A percentile compares a stretch with the other conserved stretches of the same genome.
These are phyloP conservation scores for Parauchenoglanis punctatus DNA, from an alignment of 2,797 vertebrate species.

Conservation along the genomic window DNA sequence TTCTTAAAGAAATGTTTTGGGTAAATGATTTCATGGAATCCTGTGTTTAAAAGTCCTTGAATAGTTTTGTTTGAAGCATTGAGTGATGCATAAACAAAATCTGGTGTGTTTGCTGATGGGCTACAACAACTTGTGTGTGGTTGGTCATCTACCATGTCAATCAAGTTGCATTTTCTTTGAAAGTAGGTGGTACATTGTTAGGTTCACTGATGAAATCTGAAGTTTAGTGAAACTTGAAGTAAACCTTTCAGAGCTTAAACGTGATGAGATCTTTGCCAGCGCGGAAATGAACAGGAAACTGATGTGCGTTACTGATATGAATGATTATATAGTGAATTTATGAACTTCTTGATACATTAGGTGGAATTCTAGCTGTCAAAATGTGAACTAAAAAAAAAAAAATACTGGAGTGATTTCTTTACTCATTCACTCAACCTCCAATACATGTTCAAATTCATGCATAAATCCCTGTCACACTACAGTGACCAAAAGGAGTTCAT, in stretches of 20 bases:
- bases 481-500: not conserved
- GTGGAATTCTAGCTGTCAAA: not conserved
- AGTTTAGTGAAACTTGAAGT: not conserved
- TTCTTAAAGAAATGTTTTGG: not conserved
- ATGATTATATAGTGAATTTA: not conserved
- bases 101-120: not conserved
- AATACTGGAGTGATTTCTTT: not conserved
- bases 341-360: not conserved
- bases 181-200: not conserved
- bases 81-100: not conserved
- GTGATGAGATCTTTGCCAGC: not conserved
- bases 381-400: not conserved
- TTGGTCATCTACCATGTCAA: not conserved
- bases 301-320: too few relatives aligned
- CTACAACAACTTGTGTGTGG: not conserved
- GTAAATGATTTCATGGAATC: not conserved
- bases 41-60: not conserved
- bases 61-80: not conserved
- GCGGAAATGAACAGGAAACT: not conserved
- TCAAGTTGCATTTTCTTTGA: not conserved
- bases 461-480: not conserved
- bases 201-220: not conserved
- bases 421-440: not conserved
- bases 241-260: not conserved
- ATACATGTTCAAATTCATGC: not conserved